Evolutionary conservation across 2,797 vertebrate species (phyloP).

Genomic region (Xyrichtys novacula): DNA sequence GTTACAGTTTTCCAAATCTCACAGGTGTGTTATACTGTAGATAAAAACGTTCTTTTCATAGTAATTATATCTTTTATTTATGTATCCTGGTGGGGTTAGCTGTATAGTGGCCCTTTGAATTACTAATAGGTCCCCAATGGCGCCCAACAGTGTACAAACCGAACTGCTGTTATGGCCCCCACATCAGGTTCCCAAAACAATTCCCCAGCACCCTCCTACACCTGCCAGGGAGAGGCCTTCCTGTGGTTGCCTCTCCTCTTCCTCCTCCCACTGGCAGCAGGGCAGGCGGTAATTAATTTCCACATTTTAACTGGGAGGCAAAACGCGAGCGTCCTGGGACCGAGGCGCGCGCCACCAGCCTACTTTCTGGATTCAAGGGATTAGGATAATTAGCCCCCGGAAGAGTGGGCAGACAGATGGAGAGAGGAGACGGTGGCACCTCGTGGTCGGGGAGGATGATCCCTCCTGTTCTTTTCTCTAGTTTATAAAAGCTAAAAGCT

Average conservation of each 20-base stretch:
- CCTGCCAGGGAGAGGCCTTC: conserved; percentile 69
- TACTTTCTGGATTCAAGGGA: conserved; percentile 85
- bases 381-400: conserved; percentile 90
- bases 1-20: not conserved
- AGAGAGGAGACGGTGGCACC: conserved; percentile 79
- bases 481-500: conserved; percentile 57
- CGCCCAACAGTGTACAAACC: conserved; percentile 29
- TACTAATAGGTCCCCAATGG: conserved; percentile 17
- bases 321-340: conserved; percentile 83
- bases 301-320: conserved; percentile 87
- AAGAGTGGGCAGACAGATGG: conserved; percentile 87
- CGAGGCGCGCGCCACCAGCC: conserved; percentile 77
- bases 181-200: conserved; percentile 46
- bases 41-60: not conserved
- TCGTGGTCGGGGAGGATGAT: conserved; percentile 70
- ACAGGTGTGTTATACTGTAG: not conserved
- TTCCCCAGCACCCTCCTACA: conserved; percentile 66
- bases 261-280: conserved; percentile 82
- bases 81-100: conserved; percentile 4
- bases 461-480: conserved; percentile 59
- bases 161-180: conserved; percentile 36
- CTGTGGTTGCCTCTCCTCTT: conserved; percentile 68
- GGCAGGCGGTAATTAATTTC: conserved; percentile 89
- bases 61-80: not conserved
- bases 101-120: conserved; percentile 3